phyloP scores from a whole-genome alignment of 2,888 invertebrate species.

The Ophioninae sp. region DNA sequence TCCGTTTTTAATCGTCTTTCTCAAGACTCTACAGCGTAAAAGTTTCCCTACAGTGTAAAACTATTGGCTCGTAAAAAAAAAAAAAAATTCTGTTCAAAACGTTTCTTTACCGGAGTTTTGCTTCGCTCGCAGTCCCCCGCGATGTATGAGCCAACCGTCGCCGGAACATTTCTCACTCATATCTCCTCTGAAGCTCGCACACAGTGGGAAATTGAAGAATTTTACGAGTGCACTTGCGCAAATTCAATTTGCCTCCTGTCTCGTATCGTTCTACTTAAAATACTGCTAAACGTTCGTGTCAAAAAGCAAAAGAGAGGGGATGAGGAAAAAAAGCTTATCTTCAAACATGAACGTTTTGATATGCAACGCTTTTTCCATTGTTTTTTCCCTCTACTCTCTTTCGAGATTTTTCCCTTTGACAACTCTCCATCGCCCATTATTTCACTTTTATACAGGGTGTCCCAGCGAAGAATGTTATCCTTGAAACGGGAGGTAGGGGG shows the following conservation, averaged over 20 bases:
- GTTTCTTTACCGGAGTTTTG: not conserved
- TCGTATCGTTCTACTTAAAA: conserved; percentile 38
- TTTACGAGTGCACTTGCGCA: conserved; percentile 16
- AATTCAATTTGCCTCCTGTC: conserved; percentile 25
- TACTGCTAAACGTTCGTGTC: conserved; percentile 1
- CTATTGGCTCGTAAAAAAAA: not conserved
- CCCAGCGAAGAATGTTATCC: too few species aligned
- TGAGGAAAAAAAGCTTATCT: conserved; percentile 22
- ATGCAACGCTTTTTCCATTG: conserved; percentile 26
- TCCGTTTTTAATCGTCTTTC: not conserved
- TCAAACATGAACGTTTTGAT: conserved; percentile 38
- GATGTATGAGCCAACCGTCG: not conserved
- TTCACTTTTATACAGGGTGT: too few species aligned
- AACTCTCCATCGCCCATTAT: too few species aligned
- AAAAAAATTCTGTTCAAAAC: not conserved
- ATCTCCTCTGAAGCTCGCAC: not conserved
- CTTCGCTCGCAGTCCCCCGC: not conserved
- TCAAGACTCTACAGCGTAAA: not conserved
- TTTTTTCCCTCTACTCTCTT: not conserved
- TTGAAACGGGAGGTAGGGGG: too few species aligned
- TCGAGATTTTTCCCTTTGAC: too few species aligned
- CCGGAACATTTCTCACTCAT: not conserved
- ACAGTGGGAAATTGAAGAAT: not conserved
- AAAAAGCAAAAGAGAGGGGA: not conserved
- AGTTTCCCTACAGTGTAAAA: not conserved